phyloP scores from a whole-genome alignment of 2,113 vertebrate species.

The Trogon melanurus region DNA sequence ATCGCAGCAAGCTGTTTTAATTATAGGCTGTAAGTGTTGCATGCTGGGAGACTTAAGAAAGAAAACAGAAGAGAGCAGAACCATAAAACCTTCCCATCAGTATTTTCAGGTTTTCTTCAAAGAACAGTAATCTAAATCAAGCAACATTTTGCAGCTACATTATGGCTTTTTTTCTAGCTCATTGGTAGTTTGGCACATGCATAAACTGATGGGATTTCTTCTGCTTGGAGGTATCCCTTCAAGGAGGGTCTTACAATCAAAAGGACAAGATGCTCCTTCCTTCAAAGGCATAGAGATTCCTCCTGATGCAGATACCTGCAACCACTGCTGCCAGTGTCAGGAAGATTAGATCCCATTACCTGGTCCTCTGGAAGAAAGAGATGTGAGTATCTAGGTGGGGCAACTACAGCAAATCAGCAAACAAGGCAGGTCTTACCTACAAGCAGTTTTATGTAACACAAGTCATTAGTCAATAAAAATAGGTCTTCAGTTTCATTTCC shows the following conservation, averaged over 20 bases:
- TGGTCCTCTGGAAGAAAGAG: neutral
- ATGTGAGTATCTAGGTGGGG: neutral
- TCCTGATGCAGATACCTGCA: neutral
- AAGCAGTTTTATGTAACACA: neutral
- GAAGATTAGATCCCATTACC: neutral
- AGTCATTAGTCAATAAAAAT: neutral
- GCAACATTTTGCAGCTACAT: neutral
- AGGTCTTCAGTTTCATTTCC: neutral
- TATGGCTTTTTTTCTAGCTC: neutral
- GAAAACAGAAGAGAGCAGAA: neutral
- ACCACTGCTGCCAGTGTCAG: neutral
- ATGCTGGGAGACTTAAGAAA: neutral
- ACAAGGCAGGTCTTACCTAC: neutral
- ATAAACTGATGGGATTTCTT: neutral
- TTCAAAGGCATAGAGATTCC: neutral
- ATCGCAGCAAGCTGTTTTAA: slow-evolving; percentile 59
- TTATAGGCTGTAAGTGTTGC: slow-evolving; percentile 24
- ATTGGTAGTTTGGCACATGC: neutral
- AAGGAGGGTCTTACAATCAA: neutral
- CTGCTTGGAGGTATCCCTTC: neutral
- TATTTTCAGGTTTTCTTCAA: slow-evolving; percentile 15
- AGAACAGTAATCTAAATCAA: neutral
- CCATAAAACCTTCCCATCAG: neutral
- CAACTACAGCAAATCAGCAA: neutral
- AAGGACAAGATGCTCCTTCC: neutral